These are phyloP conservation scores for Tinamus major DNA, from an alignment of 2,797 vertebrate species.

Conservation along the genomic window DNA sequence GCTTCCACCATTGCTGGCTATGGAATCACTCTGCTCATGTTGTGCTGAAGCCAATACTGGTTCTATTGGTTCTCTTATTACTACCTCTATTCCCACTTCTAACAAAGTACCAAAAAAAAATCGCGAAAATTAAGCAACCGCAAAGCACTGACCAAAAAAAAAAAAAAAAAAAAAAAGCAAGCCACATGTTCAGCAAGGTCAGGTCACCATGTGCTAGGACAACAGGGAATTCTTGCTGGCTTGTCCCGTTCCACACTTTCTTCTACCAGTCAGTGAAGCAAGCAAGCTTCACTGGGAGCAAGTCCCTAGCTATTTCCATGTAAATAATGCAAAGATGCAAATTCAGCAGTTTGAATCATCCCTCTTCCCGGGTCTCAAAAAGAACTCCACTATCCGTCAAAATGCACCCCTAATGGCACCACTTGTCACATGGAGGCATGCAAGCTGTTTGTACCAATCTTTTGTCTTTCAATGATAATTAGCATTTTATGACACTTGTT, in stretches of 20 bases:
- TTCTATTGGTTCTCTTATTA: background rate
- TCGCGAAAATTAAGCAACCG: background rate
- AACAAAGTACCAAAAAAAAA: background rate
- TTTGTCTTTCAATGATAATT: background rate
- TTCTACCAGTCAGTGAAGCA: background rate
- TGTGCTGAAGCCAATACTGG: background rate
- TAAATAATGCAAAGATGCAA: background rate
- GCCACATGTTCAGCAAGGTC: background rate
- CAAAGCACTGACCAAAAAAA: background rate
- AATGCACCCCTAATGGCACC: background rate
- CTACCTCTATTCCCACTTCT: background rate
- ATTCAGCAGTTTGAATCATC: background rate
- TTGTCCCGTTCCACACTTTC: too few species aligned
- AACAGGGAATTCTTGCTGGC: background rate
- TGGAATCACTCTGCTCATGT: accelerated
- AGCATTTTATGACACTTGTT: background rate
- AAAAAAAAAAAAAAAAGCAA: background rate
- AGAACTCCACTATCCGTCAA: background rate
- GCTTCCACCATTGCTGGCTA: background rate
- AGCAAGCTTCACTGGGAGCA: background rate
- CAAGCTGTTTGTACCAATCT: background rate
- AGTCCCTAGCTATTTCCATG: background rate
- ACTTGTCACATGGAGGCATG: background rate
- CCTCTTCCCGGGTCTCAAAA: background rate
- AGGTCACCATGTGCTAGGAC: background rate